Conservation (phyloP, 2,888 invertebrate species). For the Glyphotaelius pellucidus region DNA sequence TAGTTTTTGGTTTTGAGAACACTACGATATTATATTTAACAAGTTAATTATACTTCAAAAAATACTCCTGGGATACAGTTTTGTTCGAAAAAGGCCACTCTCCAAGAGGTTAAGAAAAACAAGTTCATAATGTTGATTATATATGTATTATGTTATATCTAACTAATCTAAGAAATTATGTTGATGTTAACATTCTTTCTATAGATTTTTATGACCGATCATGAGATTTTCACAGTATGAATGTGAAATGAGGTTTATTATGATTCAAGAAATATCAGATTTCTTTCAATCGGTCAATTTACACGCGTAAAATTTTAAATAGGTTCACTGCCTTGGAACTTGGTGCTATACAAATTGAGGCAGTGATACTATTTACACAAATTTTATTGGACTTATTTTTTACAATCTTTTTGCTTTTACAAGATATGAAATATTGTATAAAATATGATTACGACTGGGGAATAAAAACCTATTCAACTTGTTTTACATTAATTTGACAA, state of each 20-base stretch:
- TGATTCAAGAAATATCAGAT: background rate
- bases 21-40: no score
- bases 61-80: no score
- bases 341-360: constrained; percentile 28
- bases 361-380: constrained; percentile 18
- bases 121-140: no score
- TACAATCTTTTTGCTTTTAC: background rate
- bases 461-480: background rate
- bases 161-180: no score
- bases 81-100: no score
- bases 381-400: background rate
- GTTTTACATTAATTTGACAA: background rate
- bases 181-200: no score
- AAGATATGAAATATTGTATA: background rate
- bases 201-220: background rate
- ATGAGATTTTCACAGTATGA: background rate
- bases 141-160: no score
- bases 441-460: background rate
- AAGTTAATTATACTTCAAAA: no score
- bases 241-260: background rate
- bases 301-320: background rate
- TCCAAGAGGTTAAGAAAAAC: no score
- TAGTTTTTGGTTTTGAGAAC: no score
- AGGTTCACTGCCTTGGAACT: background rate
- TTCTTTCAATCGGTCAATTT: background rate